Base-by-base conservation (phyloP, 2,888 invertebrate genomes). In the Penaeus monodon region DNA sequence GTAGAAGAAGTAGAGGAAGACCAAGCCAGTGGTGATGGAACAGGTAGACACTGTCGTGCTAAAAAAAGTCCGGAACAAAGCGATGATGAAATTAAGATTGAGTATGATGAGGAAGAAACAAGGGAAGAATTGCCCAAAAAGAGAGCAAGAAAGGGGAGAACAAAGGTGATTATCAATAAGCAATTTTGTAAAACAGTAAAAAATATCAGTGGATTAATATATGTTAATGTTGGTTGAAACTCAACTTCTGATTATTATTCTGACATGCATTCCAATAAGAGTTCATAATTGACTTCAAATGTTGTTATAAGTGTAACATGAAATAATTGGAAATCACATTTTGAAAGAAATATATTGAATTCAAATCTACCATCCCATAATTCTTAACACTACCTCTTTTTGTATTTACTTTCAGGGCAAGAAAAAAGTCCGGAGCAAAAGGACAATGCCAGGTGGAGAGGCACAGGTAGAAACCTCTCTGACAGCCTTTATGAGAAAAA, bases 401-500 rank as follows among this genome's bases (percentile, higher is more conserved):
- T 57, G 17, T 57, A 57, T 57, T 57, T 57, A 17, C 22, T 70
- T 64, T 63, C 81, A 86, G 86, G 29, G 38, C 63, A 86, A 82
- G 64, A 81, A 82, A 82, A 86, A 78, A 64, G 70, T 63, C 14
- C 66, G 82, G 77, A 68, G 29, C 8, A 81, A 81, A 33, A 49
- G 82, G 29, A 76, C 29, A 29, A 24, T 76, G 33, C 33, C 81
- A 33, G 22, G 29, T 22, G 63, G 66, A 68, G 81, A 86, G 17
- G 63, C 78, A 22, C 70, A 81, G 38, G 74, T 78, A 64, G 68
- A 77, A 57, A 63, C 68, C 29, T 57, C 57, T 57, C 77, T 77
- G 66, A 82, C 82, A 68, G 68, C 68, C 14, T 86, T 82, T 38
- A 86, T 86, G 86, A 81, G 86, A 64, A 86, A 86, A 63, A 74